These are phyloP conservation scores for Falcaria lacertinaria DNA, from an alignment of 2,888 invertebrate species.

Conservation along the genomic window DNA sequence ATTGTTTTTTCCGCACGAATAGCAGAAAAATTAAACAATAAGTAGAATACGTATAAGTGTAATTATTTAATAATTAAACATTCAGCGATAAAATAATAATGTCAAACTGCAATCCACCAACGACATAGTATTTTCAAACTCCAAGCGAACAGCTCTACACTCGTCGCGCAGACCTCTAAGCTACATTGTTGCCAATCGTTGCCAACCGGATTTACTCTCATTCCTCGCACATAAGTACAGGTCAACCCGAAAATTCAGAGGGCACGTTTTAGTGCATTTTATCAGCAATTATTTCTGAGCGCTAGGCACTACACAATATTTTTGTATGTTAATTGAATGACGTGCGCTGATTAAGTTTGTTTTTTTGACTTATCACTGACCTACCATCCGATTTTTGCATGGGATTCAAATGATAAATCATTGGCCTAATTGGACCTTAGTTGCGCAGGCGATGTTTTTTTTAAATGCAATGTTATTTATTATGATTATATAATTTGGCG, in stretches of 20 bases:
- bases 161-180: conserved; percentile 22
- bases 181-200: conserved; percentile 34
- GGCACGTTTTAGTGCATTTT: conserved; percentile 15
- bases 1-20: no score
- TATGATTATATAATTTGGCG: not conserved
- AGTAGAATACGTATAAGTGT: no score
- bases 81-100: not conserved
- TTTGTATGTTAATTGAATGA: conserved; percentile 2
- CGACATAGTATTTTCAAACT: not conserved
- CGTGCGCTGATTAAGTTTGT: conserved; percentile 1
- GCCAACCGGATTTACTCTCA: conserved; percentile 46
- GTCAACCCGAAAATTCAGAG: conserved; percentile 37
- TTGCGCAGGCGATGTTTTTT: not conserved
- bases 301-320: not conserved
- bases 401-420: not conserved
- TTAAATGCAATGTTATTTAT: not conserved
- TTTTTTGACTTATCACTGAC: conserved; percentile 12
- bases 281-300: not conserved
- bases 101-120: not conserved
- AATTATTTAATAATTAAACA: no score
- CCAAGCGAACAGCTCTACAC: not conserved
- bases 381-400: conserved; percentile 5
- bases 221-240: conserved; percentile 35
- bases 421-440: not conserved
- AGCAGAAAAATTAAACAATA: no score